phyloP scores from a whole-genome alignment of 2,888 invertebrate genomes.

The Nowickia ferox region DNA sequence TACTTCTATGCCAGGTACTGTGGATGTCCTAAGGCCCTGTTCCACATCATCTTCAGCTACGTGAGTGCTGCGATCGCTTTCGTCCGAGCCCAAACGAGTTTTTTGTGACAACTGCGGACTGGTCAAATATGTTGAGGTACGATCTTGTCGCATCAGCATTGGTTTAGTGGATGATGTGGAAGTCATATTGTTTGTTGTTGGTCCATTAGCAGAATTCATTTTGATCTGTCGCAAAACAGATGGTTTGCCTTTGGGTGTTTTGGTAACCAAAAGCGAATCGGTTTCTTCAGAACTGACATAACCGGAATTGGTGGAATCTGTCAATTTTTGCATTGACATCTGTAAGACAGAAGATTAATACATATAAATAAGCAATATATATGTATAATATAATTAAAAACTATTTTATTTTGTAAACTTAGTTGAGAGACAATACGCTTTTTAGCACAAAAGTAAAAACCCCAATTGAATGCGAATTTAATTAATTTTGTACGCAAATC shows the following conservation, averaged over 20 bases:
- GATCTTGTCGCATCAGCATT: constrained; percentile 93
- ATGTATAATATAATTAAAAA: too few species aligned
- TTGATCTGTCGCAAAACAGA: constrained; percentile 80
- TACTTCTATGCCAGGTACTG: constrained; percentile 84
- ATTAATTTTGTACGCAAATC: too few species aligned
- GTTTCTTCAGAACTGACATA: constrained; percentile 92
- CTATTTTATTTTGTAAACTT: too few species aligned
- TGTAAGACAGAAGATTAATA: constrained; percentile 70
- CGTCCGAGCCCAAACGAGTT: constrained; percentile 90
- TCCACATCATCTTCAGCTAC: constrained; percentile 83
- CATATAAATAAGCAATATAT: too few species aligned
- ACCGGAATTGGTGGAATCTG: constrained; percentile 86
- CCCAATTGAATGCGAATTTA: too few species aligned
- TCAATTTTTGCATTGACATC: constrained; percentile 84
- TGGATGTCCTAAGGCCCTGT: constrained; percentile 78
- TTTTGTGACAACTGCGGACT: constrained; percentile 88
- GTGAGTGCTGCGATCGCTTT: constrained; percentile 87
- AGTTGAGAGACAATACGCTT: too few species aligned
- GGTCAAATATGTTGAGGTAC: constrained; percentile 90
- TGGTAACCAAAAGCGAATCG: constrained; percentile 88
- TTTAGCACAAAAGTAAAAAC: too few species aligned
- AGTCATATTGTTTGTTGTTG: constrained; percentile 79
- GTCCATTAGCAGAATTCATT: constrained; percentile 81
- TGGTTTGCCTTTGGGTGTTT: constrained; percentile 81
- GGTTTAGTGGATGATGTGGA: constrained; percentile 86